Base-by-base conservation (phyloP, 2,113 vertebrate genomes). In the Strigops habroptila region DNA sequence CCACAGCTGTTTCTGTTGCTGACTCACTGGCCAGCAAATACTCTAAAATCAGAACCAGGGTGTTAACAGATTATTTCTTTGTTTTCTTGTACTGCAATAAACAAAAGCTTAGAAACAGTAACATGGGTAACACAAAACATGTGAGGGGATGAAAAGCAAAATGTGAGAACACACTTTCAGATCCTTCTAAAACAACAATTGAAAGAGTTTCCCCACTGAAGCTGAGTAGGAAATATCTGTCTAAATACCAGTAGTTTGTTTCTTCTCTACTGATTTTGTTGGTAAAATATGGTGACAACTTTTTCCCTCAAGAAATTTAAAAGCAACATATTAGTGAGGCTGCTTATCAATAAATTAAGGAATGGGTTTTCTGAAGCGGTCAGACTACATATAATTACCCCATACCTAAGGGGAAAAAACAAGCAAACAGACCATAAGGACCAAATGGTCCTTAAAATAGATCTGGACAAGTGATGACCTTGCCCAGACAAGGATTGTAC, bases 1-100 rank as follows among this genome's bases (percentile, higher is more conserved):
- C 74, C 59, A 80, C 41, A 80, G n/a, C 18, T 96, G 27, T 82
- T 95, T 63, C 44, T 87, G 57, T 69, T 89, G 79, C 53, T 91
- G 85, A 90, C 46, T 93, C 75, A 90, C 12, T 67, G 82, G 41
- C 18, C 64, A 86, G 76, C 10, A 93, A 86, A 90, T 70, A 5
- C 39, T 90, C 33, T 86, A n/a, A 71, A 74, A 83, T 39, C 35
- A 88, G 62, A 88, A 70, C 3, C 22, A 71, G 21, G 4, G 43
- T 41, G 60, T 55, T 94, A 91, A 90, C 10, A 88, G 25, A 90
- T 53, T 82, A 59, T 86, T 75, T 93, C 14, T 25, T 77, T 65
- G 10, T 44, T 49, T 3, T 17, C 18, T 77, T 65, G 5, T 39
- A 35, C 33, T 74, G 16, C 0, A 0, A 68, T 43, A 55, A 93